These are phyloP conservation scores for Leptosomus discolor DNA, from an alignment of 2,113 vertebrate species.

Conservation along the genomic window DNA sequence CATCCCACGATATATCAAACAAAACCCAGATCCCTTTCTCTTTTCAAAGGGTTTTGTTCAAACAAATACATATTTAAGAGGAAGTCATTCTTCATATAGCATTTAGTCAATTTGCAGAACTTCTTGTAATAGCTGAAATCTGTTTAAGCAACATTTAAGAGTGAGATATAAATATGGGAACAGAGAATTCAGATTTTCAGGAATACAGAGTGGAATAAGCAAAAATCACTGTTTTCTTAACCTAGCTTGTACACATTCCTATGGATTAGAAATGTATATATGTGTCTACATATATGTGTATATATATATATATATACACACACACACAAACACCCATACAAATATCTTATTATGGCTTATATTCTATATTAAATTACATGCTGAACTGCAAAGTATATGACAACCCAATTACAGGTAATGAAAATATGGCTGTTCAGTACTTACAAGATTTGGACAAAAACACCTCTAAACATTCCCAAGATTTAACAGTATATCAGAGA, in stretches of 20 bases:
- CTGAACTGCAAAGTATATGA: background rate
- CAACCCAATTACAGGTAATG: background rate
- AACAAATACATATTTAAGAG: background rate
- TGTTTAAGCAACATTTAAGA: background rate
- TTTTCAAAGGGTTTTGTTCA: background rate
- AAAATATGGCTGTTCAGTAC: background rate
- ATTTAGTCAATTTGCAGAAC: background rate
- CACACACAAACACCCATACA: background rate
- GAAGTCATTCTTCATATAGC: background rate
- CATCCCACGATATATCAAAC: background rate
- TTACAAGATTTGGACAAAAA: background rate
- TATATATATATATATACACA: background rate
- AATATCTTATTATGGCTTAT: background rate
- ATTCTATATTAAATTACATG: background rate
- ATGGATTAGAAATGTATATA: background rate
- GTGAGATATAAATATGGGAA: background rate
- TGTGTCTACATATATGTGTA: background rate
- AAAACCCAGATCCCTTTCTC: background rate
- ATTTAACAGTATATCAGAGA: background rate
- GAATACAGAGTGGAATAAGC: background rate
- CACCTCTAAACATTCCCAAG: background rate
- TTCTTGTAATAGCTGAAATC: background rate
- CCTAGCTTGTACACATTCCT: background rate
- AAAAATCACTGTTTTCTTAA: background rate
- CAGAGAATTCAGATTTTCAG: background rate